Percentiles rank a stretch among this genome's conserved stretches.
Evolutionary conservation across 1,140 invertebrate genomes (phyloP).

Genomic region (Megathymus violae): DNA sequence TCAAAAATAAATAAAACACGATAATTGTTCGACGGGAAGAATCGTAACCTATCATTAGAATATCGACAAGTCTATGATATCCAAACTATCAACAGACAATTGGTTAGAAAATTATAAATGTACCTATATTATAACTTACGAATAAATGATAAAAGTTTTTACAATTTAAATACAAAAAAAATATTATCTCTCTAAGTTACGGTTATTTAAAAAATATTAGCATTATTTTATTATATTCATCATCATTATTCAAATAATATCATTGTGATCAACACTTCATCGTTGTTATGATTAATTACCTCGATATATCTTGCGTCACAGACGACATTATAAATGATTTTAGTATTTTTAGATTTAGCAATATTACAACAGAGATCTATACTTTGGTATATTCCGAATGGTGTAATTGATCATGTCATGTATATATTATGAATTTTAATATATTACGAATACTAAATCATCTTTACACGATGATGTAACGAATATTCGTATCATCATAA

Average conservation of each 20-base stretch:
- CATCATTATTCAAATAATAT: slow-evolving; percentile 1
- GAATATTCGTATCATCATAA: no score
- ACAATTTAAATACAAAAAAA: background rate
- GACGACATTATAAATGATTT: background rate
- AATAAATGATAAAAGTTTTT: background rate
- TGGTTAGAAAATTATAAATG: background rate
- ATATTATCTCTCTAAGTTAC: background rate
- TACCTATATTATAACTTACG: background rate
- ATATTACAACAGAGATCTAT: slow-evolving; percentile 38
- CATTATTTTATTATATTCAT: background rate
- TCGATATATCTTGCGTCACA: background rate
- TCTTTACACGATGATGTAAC: no score
- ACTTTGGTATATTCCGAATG: slow-evolving; percentile 48
- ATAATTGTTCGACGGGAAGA: slow-evolving; percentile 23
- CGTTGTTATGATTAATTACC: background rate
- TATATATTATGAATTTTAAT: background rate
- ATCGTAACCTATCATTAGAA: slow-evolving; percentile 12
- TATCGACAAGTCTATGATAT: background rate
- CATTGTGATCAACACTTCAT: background rate
- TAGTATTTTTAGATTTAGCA: background rate
- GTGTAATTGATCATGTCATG: background rate
- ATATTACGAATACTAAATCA: no score
- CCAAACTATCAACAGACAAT: background rate
- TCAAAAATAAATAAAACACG: slow-evolving; percentile 26
- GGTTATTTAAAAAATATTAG: background rate